Conservation (phyloP, 2,888 invertebrate species). For the Phortica okadai region DNA sequence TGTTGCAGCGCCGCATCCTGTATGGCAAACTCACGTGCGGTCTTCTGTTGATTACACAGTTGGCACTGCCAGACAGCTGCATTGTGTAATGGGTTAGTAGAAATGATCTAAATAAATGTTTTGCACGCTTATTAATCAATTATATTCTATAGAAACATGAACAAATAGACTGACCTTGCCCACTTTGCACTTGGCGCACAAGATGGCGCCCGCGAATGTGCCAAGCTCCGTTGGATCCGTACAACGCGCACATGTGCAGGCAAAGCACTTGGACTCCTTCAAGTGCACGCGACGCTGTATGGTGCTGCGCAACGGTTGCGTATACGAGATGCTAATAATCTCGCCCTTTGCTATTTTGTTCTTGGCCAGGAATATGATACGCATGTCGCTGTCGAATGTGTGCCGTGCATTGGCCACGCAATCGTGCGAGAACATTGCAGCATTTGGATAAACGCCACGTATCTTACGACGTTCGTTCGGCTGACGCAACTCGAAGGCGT, state of each 20-base stretch:
- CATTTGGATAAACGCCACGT: conserved; percentile 81
- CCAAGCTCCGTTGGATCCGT: conserved; percentile 84
- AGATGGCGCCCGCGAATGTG: conserved; percentile 81
- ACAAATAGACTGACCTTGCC: conserved; percentile 67
- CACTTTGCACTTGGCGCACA: conserved; percentile 81
- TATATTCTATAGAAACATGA: neutral
- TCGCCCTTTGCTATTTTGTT: conserved; percentile 81
- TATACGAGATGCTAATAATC: conserved; percentile 83
- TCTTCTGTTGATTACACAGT: conserved; percentile 79
- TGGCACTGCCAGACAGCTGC: conserved; percentile 82
- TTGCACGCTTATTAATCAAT: neutral
- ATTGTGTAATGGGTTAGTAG: conserved; percentile 80
- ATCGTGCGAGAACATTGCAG: conserved; percentile 84
- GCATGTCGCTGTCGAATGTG: conserved; percentile 80
- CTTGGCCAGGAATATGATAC: conserved; percentile 82
- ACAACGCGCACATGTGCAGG: conserved; percentile 83
- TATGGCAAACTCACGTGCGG: conserved; percentile 80
- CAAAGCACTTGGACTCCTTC: conserved; percentile 81
- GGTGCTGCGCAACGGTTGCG: conserved; percentile 84
- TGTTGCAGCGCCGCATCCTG: conserved; percentile 81
- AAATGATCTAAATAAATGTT: conserved; percentile 77
- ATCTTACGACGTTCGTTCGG: conserved; percentile 76
- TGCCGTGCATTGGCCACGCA: conserved; percentile 86
- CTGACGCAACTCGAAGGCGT: conserved; percentile 83
- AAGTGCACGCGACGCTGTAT: conserved; percentile 81